Evolutionary conservation across 1,140 invertebrate genomes (phyloP), one percentile per base, ranked within the genome.

Genomic region (Apolygus lucorum): DNA sequence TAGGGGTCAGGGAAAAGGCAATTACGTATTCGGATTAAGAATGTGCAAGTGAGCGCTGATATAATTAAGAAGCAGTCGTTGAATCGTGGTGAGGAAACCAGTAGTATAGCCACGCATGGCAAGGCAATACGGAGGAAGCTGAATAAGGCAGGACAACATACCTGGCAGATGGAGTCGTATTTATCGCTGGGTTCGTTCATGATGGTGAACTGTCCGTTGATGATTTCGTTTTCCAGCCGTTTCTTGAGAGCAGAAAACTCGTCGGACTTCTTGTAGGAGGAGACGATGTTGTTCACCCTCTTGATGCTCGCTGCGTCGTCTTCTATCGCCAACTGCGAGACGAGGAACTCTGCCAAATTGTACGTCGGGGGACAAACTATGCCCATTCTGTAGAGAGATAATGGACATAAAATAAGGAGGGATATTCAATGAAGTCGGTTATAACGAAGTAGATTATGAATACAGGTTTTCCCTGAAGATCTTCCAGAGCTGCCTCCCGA

Each of bases 301-400:
- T 65, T 54, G 68, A 28, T 29, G 28, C 70, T 73, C 22, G 54
- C 49, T n/a, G 49, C 28, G 17, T 73, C 70, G 24, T 73, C 69
- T 42, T 64, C 67, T 2, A 73, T 26, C 0, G 71, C 72, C 25
- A 89, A 77, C 59, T 86, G 83, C 28, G 82, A 78, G 2, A 90
- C 85, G 74, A 85, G 87, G 76, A 87, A 88, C 76, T 91, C 88
- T 0, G 88, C 88, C 13, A 84, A 84, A 77, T 90, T 90, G 77
- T 84, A 90, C 1, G 83, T 83, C 8, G 82, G 72, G 0, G 87
- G 87, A 74, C 87, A 89, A 13, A 76, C 73, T 52, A 83, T 80
- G 21, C 83, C 83, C 67, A 87, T 74, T 52, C 86, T 87, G 72
- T 14, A 77, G 76, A 73, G 63, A 27, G 17, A 42, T 42, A n/a